phyloP scores from a whole-genome alignment of 2,797 vertebrate genomes.

The Petrocephalus sullivani region DNA sequence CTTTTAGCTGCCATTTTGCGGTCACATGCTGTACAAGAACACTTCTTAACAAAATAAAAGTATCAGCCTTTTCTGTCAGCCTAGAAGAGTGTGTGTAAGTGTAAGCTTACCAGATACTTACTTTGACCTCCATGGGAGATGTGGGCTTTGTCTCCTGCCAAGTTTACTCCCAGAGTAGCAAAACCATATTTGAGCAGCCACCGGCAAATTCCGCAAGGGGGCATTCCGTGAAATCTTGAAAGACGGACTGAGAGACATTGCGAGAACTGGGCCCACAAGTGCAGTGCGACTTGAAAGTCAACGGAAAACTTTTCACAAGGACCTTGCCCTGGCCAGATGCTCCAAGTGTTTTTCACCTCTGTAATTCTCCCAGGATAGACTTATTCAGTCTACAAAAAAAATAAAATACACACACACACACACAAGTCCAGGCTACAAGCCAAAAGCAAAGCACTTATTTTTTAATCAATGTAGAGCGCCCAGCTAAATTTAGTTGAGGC shows the following conservation, averaged over 20 bases:
- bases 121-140: neutral
- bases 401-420: neutral
- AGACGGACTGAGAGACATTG: neutral
- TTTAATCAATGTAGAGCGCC: slow-evolving; percentile 44
- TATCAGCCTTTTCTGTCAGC: neutral
- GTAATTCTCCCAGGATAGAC: slow-evolving; percentile 48
- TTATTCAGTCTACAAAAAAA: slow-evolving; percentile 44
- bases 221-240: neutral
- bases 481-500: slow-evolving; percentile 47
- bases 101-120: neutral
- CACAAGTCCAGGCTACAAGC: slow-evolving; percentile 36
- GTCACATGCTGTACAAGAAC: neutral
- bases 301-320: neutral
- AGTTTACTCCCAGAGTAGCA: slow-evolving; percentile 42
- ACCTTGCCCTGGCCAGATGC: slow-evolving; percentile 15
- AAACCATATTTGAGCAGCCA: slow-evolving; percentile 37
- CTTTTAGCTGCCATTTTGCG: neutral
- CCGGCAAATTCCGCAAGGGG: neutral
- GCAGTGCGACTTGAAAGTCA: neutral
- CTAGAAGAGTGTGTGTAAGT: neutral
- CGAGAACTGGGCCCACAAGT: neutral
- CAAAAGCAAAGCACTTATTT: slow-evolving; percentile 49
- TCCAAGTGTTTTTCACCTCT: slow-evolving; percentile 48
- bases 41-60: neutral
- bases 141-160: slow-evolving; percentile 21